Evolutionary conservation across 1,140 invertebrate species (phyloP), one percentile per base, ranked within the genome.

Genomic region (Drosophila neocordata): DNA sequence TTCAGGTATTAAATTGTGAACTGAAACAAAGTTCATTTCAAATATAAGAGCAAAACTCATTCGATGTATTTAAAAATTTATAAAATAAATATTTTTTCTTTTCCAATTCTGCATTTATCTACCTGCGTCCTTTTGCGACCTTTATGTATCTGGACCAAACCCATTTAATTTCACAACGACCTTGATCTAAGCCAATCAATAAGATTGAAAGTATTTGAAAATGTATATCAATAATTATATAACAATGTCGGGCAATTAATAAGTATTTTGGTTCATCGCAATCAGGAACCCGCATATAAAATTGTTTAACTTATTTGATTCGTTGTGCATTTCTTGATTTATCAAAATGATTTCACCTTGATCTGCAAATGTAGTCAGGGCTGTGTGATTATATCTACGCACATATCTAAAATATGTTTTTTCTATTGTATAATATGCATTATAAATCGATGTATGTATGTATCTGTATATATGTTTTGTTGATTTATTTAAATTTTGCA

Each of bases 321-420:
- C 15, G 56, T 20, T 11, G 37, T 61, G 72, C 80, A 79, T 59
- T 62, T 80, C 18, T 65, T 72, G 51, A 75, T 75, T 72, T 69
- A 81, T 85, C 79, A 80, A 84, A 84, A 67, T 69, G 41, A 57
- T 72, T 87, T 69, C 72, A 77, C 82, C 82, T 84, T 84, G 82
- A 84, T 69, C 65, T 38, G 57, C 59, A 80, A 80, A 80, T 65
- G 72, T 76, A 75, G 63, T 56, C 65, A 60, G 62, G 22, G 52
- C 27, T 58, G 20, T 35, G 34, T 48, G 31, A 27, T 48, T 64
- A 73, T 87, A 84, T 84, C 80, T 73, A 63, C 65, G 77, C 77
- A 70, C 80, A 84, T 84, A 84, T 85, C 81, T 84, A 77, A 34
- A 24, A 56, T 48, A 11, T 20, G 18, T 48, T 18, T 44, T 48